Evolutionary conservation across 92 coral and sea anemone genomes (phyloP).

Genomic region (Palythoa grandis): DNA sequence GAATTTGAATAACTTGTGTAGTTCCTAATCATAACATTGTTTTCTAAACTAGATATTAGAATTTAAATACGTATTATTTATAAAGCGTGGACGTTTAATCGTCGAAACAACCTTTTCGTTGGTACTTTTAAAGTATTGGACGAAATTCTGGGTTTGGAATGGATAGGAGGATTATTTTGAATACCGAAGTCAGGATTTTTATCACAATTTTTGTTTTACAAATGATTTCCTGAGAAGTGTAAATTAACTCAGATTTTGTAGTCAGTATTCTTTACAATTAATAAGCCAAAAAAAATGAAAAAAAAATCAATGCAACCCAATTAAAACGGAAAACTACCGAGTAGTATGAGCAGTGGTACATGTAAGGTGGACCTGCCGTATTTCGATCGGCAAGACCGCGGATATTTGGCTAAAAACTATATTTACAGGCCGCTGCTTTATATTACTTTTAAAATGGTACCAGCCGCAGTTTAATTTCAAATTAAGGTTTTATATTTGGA

Average conservation of each 20-base stretch:
- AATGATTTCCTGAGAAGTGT: background rate
- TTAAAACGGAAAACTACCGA: background rate
- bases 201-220: background rate
- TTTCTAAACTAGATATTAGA: background rate
- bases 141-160: conserved; percentile 10
- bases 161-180: conserved; percentile 18
- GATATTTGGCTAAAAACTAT: background rate
- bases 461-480: conserved; percentile 9
- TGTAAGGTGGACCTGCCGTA: background rate
- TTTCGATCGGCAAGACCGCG: background rate
- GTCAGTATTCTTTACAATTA: background rate
- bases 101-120: background rate
- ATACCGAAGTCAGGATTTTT: conserved; percentile 17
- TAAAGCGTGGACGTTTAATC: conserved; percentile 12
- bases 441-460: background rate
- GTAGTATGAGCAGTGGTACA: background rate
- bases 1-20: background rate
- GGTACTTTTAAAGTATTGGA: background rate
- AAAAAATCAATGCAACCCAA: background rate
- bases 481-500: conserved; percentile 7
- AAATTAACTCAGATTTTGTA: background rate
- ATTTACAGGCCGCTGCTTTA: background rate
- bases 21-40: background rate
- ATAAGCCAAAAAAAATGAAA: background rate
- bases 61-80: conserved; percentile 5